These are phyloP conservation scores for Uropetala carovei DNA, from an alignment of 2,888 invertebrate genomes.

Conservation along the genomic window DNA sequence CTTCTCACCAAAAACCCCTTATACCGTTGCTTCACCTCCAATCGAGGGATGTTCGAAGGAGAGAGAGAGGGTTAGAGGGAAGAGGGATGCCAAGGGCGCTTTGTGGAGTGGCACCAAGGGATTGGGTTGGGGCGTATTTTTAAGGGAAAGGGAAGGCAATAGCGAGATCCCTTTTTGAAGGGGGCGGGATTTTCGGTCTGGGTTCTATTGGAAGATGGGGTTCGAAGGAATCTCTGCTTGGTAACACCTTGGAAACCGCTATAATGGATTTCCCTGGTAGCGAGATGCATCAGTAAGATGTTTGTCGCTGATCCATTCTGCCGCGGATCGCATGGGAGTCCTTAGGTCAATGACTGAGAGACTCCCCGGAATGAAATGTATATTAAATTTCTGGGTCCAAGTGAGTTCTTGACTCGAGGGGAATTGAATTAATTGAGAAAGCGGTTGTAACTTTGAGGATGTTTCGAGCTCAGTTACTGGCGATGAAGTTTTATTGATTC, in stretches of 20 bases:
- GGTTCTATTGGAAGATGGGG: neutral
- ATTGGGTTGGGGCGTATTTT: neutral
- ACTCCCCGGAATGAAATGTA: too few relatives aligned
- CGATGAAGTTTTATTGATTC: too few relatives aligned
- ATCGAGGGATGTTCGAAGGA: neutral
- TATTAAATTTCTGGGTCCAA: too few relatives aligned
- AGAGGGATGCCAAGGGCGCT: neutral
- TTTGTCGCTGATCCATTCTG: neutral
- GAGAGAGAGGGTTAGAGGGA: neutral
- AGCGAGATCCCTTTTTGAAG: neutral
- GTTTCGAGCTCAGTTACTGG: too few relatives aligned
- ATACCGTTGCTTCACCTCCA: neutral
- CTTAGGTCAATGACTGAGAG: too few relatives aligned
- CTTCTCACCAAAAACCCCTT: neutral
- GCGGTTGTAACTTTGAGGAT: too few relatives aligned
- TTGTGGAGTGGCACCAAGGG: neutral
- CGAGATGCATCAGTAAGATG: slow-evolving; percentile 27
- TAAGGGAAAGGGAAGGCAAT: neutral
- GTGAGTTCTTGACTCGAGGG: too few relatives aligned
- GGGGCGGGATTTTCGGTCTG: neutral
- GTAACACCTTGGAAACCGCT: slow-evolving; percentile 7
- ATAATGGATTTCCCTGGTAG: slow-evolving; percentile 9
- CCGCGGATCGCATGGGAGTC: neutral
- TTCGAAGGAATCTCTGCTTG: slow-evolving; percentile 1
- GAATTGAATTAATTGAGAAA: too few relatives aligned